Evolutionary conservation across 2,888 invertebrate species (phyloP).

Genomic region (Colletes collaris): DNA sequence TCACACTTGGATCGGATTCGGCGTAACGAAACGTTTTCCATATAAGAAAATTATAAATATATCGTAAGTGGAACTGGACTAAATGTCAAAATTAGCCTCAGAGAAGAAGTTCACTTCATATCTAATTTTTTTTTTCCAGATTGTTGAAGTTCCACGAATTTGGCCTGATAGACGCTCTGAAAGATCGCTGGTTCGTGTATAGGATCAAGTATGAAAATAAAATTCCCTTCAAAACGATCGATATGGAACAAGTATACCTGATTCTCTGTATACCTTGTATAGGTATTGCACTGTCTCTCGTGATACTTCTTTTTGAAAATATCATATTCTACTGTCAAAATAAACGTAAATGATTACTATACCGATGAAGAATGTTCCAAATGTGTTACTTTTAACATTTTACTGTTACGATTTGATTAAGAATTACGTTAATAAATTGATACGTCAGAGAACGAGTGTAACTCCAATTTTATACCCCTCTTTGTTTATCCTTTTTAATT

Average conservation of each 20-base stretch:
- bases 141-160: slow-evolving; percentile 60
- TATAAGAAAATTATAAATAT: slow-evolving; percentile 56
- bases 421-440: too few relatives aligned
- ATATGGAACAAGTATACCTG: slow-evolving; percentile 55
- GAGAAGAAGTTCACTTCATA: too few relatives aligned
- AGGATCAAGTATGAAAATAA: neutral
- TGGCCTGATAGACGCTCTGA: slow-evolving; percentile 54
- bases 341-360: neutral
- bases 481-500: too few relatives aligned
- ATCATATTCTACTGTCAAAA: neutral
- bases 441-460: too few relatives aligned
- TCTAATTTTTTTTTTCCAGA: slow-evolving; percentile 37
- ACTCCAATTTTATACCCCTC: too few relatives aligned
- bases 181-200: slow-evolving; percentile 28
- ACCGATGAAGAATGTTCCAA: neutral
- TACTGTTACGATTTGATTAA: too few relatives aligned
- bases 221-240: slow-evolving; percentile 41
- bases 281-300: slow-evolving; percentile 48
- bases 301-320: slow-evolving; percentile 53
- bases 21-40: slow-evolving; percentile 48
- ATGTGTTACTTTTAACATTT: too few relatives aligned
- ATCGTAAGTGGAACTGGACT: slow-evolving; percentile 43
- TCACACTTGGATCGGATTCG: slow-evolving; percentile 53
- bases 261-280: slow-evolving; percentile 51
- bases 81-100: neutral